A percentile compares a stretch with the other conserved stretches of the same genome.
phyloP scores from a whole-genome alignment of 2,797 vertebrate species.

The Bucorvus abyssinicus region DNA sequence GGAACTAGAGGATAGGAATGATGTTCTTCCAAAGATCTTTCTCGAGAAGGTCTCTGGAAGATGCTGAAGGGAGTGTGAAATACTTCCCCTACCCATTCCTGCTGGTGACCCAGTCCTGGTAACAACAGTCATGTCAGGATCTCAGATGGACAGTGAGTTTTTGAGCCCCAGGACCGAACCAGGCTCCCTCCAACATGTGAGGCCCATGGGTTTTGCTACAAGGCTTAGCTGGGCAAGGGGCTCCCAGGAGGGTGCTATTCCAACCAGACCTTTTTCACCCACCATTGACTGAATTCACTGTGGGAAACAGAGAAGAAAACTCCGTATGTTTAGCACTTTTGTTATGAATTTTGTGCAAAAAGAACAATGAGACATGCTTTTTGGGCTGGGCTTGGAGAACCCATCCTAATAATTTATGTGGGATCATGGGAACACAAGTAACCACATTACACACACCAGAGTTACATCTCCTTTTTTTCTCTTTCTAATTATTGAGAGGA shows the following conservation, averaged over 20 bases:
- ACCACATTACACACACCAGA: neutral
- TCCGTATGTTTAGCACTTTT: too few relatives aligned
- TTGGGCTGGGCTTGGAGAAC: neutral
- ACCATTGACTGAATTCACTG: neutral
- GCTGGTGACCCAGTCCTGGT: neutral
- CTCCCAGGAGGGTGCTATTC: neutral
- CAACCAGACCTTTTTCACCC: neutral
- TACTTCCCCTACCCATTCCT: neutral
- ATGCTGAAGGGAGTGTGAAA: neutral
- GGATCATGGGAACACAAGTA: neutral
- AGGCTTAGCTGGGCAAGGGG: neutral
- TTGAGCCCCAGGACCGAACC: neutral
- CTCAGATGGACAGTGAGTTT: neutral
- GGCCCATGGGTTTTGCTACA: neutral
- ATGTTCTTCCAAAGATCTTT: neutral
- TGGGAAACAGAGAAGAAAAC: neutral
- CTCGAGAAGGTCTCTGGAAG: neutral
- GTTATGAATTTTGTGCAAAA: too few relatives aligned
- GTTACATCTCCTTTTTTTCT: neutral
- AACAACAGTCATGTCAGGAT: neutral
- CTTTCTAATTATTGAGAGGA: neutral
- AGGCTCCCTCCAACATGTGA: neutral
- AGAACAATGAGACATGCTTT: too few relatives aligned
- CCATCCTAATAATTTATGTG: fast-evolving
- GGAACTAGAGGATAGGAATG: neutral